Evolutionary conservation across 2,113 vertebrate species (phyloP).

Genomic region (Macquaria australasica): DNA sequence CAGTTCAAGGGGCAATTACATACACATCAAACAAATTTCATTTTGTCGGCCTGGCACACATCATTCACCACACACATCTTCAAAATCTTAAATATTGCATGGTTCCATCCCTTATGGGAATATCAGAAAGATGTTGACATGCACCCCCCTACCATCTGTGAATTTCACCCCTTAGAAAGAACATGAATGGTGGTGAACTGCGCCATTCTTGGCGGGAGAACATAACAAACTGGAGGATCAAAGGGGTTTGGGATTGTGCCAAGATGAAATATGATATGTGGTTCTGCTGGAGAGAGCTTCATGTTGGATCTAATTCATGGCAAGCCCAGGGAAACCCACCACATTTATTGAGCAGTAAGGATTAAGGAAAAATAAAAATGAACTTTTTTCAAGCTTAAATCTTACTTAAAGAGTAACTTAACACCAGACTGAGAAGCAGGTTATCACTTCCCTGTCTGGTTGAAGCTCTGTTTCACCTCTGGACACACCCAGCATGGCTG

Average conservation of each 20-base stretch:
- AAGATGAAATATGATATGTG: conserved; percentile 41
- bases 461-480: background rate
- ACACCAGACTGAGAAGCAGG: background rate
- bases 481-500: background rate
- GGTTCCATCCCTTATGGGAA: conserved; percentile 9
- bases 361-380: background rate
- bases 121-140: conserved; percentile 49
- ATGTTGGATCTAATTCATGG: conserved; percentile 35
- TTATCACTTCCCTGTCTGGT: background rate
- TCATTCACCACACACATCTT: background rate
- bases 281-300: conserved; percentile 15
- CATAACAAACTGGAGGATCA: conserved; percentile 58
- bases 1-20: conserved; percentile 36
- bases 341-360: background rate
- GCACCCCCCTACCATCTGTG: conserved; percentile 48
- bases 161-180: conserved; percentile 31
- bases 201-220: conserved; percentile 35
- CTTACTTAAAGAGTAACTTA: background rate
- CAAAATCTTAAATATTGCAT: conserved; percentile 55
- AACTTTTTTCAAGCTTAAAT: background rate
- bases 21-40: conserved; percentile 22
- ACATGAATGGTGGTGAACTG: conserved; percentile 47
- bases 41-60: background rate
- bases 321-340: conserved; percentile 4
- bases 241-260: conserved; percentile 38